Base-by-base conservation (phyloP, 2,888 invertebrate species). In the Ophion costatus region DNA sequence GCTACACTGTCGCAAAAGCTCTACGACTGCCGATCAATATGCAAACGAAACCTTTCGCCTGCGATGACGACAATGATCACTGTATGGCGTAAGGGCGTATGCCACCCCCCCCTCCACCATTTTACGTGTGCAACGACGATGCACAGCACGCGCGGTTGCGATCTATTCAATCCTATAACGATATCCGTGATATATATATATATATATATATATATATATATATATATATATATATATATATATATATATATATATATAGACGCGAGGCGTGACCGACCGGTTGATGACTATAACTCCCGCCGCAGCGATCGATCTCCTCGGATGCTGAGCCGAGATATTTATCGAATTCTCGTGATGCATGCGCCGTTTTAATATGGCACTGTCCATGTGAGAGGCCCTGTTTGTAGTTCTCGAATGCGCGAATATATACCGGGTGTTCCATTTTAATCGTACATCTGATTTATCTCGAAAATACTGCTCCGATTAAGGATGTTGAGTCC, bases 211-310 rank as follows among this genome's bases (percentile, higher is more conserved):
- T 29, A 29, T 29, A 29, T 29, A 29, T 29, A 29, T 29, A 29
- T 29, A 29, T 29, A 29, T 29, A 29, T 29, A 29, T 29, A 29
- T 29, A 29, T 29, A 29, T 29, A 29, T 29, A 29, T 29, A 29
- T 29, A 29, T 29, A 29, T 29, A 24, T 24, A 24, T 24, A 24
- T 24, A 24, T 2, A 56, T 64, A 63, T 20, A 67, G 59, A 78
- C 22, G 24, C 74, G 38, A 64, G 80, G 70, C 83, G 80, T 80
- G 83, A 83, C 80, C 83, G 69, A 83, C 76, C 83, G 76, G 80
- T 83, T 83, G 80, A 83, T 80, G 79, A 80, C 45, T 64, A 38
- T 38, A 38, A 57, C 63, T 29, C 69, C 33, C 29, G 61, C 38
- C 38, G 38, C 5, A 64, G 45, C 80, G 74, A 83, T 83, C 75